Evolutionary conservation across 2,797 vertebrate species (phyloP), one percentile per base, ranked within the genome.

Genomic region (Epinephelus awoara): DNA sequence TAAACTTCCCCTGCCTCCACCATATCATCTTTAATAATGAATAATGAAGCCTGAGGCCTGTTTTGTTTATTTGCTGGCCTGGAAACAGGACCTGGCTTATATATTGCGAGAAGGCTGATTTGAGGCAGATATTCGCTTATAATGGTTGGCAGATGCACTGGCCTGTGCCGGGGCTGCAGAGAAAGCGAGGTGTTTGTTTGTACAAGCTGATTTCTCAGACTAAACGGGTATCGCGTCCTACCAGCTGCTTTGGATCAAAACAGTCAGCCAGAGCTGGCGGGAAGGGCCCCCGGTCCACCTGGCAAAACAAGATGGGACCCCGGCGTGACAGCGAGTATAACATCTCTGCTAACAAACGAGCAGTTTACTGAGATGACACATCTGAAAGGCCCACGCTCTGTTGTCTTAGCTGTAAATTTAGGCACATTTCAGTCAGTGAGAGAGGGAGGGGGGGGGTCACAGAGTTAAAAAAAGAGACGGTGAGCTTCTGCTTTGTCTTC

Each of bases 171-270:
- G 23, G 44, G 79, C 69, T 54, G 25, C 88, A 79, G 82, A 85
- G 91, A 90, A 91, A 92, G 94, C 91, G 92, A 96, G 94, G 93
- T 96, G 97, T 98, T 98, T 98, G 96, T 98, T 98, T 98, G 95
- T 91, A 96, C 95, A 96, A 96, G 96, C 95, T 96, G 95, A 95
- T 95, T 97, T 96, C 95, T 94, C 95, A 96, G 95, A 94, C 95
- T 95, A 95, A 97, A 96, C 96, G 89, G 94, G 93, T 96, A 97
- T 96, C 94, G 88, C 91, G 80, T 91, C 87, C 85, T 80, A 87
- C 91, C 98, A 99, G 97, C 97, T 98, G 97, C 81, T 95, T 96
- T 94, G 93, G 96, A 98, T 98, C 96, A 97, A 94, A 94, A 91
- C 91, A 85, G 76, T 21, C 72, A 47, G 77, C 38, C 21, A 0